phyloP scores from a whole-genome alignment of 1,140 invertebrate genomes.

The Argopecten irradians region DNA sequence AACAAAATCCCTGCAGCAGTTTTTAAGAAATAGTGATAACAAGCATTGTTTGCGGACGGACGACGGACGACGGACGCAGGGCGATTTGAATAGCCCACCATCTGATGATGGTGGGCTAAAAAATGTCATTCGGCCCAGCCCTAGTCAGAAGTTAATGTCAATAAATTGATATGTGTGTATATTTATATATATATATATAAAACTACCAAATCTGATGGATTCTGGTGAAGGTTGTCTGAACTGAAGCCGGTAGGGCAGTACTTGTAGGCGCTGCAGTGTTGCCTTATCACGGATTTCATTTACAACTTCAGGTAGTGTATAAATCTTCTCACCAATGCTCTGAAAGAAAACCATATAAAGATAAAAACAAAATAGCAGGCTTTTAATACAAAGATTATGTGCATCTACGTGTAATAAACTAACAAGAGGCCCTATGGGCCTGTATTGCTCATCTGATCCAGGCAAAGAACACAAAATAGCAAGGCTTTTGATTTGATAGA shows the following conservation, averaged over 20 bases:
- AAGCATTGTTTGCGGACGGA: too few species aligned
- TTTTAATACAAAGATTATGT: background rate
- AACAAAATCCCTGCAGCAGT: too few species aligned
- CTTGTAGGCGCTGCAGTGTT: conserved; percentile 89
- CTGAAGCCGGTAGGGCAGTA: conserved; percentile 91
- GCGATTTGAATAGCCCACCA: too few species aligned
- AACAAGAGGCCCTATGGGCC: too few species aligned
- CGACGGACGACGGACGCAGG: too few species aligned
- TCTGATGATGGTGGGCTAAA: too few species aligned
- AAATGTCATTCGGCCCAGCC: too few species aligned
- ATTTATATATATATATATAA: background rate
- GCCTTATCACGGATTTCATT: conserved; percentile 92
- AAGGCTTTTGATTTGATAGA: too few species aligned
- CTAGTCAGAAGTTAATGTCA: background rate
- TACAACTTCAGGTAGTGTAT: conserved; percentile 92
- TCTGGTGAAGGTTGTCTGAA: conserved; percentile 90
- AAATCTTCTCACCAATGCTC: conserved; percentile 90
- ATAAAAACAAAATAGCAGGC: background rate
- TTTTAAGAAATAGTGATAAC: too few species aligned
- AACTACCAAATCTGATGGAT: conserved; percentile 84
- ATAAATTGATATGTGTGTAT: background rate
- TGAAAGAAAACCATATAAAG: conserved; percentile 77
- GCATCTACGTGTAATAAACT: too few species aligned
- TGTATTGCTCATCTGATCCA: too few species aligned
- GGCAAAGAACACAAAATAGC: too few species aligned